Conservation (phyloP, 2,113 vertebrate species). For the Tyto alba region DNA sequence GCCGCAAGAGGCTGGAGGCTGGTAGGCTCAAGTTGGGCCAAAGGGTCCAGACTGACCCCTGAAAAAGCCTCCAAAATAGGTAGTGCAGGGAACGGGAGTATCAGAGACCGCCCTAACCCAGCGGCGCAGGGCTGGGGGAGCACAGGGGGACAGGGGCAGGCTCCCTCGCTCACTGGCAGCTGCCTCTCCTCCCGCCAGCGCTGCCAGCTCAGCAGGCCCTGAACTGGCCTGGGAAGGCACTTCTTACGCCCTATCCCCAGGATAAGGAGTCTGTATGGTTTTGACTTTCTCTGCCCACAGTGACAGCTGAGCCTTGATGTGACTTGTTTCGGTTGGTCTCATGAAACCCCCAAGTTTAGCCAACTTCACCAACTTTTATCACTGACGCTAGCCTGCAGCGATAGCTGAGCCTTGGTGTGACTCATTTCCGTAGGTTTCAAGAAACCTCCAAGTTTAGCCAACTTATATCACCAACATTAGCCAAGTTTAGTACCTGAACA, state of each 20-base stretch:
- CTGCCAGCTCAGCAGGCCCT: neutral
- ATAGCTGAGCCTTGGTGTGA: neutral
- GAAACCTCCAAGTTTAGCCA: neutral
- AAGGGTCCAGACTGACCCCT: neutral
- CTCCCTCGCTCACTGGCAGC: neutral
- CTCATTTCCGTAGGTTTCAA: neutral
- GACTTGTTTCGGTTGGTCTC: no score
- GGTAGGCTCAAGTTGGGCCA: neutral
- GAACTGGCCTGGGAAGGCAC: neutral
- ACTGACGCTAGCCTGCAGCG: no score
- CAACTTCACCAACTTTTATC: no score
- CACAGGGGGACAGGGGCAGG: accelerated
- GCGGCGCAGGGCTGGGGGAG: accelerated
- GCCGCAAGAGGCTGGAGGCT: no score
- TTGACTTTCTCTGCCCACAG: accelerated
- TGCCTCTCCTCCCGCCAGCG: neutral
- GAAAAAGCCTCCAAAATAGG: neutral
- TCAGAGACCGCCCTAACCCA: neutral
- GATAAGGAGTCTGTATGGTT: neutral
- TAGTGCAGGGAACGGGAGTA: accelerated
- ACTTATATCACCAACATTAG: neutral
- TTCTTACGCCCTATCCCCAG: accelerated
- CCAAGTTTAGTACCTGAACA: neutral
- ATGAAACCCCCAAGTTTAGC: no score
- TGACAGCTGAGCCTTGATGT: accelerated